A percentile compares a stretch with the other conserved stretches of the same genome.
phyloP scores from a whole-genome alignment of 2,888 invertebrate species.

The Pachycephus smyrnensis region DNA sequence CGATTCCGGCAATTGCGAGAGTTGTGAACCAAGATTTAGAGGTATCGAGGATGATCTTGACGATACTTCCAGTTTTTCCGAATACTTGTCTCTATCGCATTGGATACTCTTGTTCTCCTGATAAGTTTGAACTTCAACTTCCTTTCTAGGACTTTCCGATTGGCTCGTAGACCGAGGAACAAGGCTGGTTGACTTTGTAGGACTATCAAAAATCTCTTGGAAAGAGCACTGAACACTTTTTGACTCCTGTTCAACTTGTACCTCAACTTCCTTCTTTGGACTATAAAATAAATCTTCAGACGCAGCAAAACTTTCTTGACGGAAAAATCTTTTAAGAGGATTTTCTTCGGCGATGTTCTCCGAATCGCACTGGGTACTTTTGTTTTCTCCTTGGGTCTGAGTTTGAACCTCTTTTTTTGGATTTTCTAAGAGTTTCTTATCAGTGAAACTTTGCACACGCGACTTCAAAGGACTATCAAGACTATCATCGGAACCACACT shows the following conservation, averaged over 20 bases:
- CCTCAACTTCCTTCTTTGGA: constrained; percentile 30
- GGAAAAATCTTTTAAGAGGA: constrained; percentile 24
- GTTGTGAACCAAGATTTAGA: neutral
- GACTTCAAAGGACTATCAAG: constrained; percentile 15
- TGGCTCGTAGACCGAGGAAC: constrained; percentile 10
- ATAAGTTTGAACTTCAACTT: constrained; percentile 56
- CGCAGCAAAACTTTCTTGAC: constrained; percentile 9
- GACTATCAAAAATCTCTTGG: constrained; percentile 28
- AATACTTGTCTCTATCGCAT: constrained; percentile 27
- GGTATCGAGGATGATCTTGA: neutral
- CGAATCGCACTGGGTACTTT: constrained; percentile 54
- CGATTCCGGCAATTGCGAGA: too few relatives aligned
- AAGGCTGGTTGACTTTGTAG: neutral
- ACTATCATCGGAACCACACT: constrained; percentile 46
- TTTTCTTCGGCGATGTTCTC: constrained; percentile 38
- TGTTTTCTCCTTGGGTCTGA: constrained; percentile 57
- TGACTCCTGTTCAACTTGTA: constrained; percentile 37
- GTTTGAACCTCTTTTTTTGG: constrained; percentile 54
- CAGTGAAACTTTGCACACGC: neutral
- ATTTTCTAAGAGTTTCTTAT: neutral
- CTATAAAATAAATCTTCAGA: neutral
- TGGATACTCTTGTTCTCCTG: constrained; percentile 57
- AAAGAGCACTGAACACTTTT: constrained; percentile 47
- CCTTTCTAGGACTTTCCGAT: constrained; percentile 40
- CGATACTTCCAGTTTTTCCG: neutral